Conservation (phyloP, 2,113 vertebrate species). For the Poeciliopsis retropinna region DNA sequence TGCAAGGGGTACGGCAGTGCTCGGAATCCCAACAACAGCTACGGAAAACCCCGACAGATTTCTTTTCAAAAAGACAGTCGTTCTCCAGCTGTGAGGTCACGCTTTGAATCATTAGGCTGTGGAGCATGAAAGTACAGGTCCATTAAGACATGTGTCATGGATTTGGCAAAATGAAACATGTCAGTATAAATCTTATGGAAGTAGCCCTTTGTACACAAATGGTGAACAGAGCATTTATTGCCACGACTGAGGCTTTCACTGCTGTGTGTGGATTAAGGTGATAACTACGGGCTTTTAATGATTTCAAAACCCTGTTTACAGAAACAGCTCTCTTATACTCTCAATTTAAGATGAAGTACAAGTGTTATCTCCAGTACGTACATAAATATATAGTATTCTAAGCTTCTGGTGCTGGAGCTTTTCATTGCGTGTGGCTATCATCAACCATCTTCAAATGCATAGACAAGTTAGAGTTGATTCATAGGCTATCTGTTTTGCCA, state of each 20-base stretch:
- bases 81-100: slow-evolving; percentile 32
- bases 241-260: neutral
- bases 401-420: slow-evolving; percentile 25
- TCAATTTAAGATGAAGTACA: neutral
- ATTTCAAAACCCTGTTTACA: slow-evolving; percentile 25
- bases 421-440: slow-evolving; percentile 50
- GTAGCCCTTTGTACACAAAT: slow-evolving; percentile 9
- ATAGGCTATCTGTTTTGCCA: slow-evolving; percentile 60
- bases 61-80: slow-evolving; percentile 9
- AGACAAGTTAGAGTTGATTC: slow-evolving; percentile 68
- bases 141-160: neutral
- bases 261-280: slow-evolving; percentile 1
- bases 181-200: neutral
- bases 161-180: slow-evolving; percentile 17
- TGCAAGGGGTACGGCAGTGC: slow-evolving; percentile 33
- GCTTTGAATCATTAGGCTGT: neutral
- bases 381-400: slow-evolving; percentile 23
- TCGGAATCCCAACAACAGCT: slow-evolving; percentile 52
- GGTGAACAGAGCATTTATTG: slow-evolving; percentile 3
- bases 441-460: slow-evolving; percentile 52
- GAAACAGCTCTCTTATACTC: slow-evolving; percentile 5
- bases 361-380: slow-evolving; percentile 39
- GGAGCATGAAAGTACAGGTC: neutral
- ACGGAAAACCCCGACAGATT: slow-evolving; percentile 21
- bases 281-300: slow-evolving; percentile 15